phyloP scores from a whole-genome alignment of 1,140 invertebrate species.

The Battus philenor region DNA sequence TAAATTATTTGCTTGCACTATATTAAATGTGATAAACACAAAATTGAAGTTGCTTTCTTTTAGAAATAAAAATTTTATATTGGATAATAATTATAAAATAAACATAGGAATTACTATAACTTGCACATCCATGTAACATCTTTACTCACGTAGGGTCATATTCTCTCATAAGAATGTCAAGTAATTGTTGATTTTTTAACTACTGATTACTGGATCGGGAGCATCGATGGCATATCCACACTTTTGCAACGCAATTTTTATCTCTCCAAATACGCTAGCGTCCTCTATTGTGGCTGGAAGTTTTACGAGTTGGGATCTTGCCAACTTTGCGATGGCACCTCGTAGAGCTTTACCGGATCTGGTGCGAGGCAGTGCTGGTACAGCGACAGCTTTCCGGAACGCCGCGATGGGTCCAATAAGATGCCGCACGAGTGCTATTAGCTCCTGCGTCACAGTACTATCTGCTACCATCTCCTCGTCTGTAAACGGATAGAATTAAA shows the following conservation, averaged over 20 bases:
- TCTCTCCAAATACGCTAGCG: constrained; percentile 86
- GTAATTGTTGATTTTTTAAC: too few species aligned
- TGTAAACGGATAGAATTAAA: constrained; percentile 15
- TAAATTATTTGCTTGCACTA: too few species aligned
- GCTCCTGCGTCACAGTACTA: constrained; percentile 74
- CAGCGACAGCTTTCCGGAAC: constrained; percentile 85
- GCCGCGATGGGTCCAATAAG: constrained; percentile 93
- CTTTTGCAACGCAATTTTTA: constrained; percentile 84
- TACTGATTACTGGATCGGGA: constrained; percentile 77
- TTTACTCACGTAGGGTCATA: too few species aligned
- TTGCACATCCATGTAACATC: too few species aligned
- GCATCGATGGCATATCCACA: constrained; percentile 85
- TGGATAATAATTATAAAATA: too few species aligned
- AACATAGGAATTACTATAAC: too few species aligned
- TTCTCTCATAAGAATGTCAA: too few species aligned
- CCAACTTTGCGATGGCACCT: constrained; percentile 90
- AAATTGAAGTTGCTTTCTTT: too few species aligned
- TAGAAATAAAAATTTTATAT: too few species aligned
- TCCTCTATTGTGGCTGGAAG: constrained; percentile 94
- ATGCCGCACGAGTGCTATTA: constrained; percentile 84
- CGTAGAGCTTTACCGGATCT: constrained; percentile 89
- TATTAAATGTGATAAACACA: too few species aligned
- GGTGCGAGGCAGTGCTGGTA: constrained; percentile 87
- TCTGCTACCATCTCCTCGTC: constrained; percentile 65
- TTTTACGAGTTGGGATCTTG: constrained; percentile 85